phyloP scores from a whole-genome alignment of 2,797 vertebrate species.

The Chelidonichthys spinosus region DNA sequence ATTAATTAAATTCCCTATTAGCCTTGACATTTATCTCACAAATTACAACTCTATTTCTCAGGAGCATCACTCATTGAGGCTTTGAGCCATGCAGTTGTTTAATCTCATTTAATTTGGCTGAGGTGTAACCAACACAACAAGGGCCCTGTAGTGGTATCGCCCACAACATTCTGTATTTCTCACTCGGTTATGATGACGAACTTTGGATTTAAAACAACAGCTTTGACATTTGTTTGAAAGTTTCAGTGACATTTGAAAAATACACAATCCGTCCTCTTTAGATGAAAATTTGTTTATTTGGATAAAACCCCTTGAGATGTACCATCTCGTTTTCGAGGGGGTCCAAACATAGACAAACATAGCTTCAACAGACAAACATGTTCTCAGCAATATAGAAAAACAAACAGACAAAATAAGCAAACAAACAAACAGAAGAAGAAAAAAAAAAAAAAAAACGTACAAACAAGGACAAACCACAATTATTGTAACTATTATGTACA shows the following conservation, averaged over 20 bases:
- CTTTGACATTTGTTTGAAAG: neutral
- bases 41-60: slow-evolving; percentile 50
- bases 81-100: slow-evolving; percentile 49
- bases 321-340: too few species aligned
- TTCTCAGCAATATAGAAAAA: too few species aligned
- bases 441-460: too few species aligned
- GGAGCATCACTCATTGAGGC: slow-evolving; percentile 40
- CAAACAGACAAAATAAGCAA: too few species aligned
- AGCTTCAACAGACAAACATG: too few species aligned
- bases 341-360: too few species aligned
- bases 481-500: too few species aligned
- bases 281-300: too few species aligned
- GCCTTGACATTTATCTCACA: slow-evolving; percentile 57
- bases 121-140: slow-evolving; percentile 52
- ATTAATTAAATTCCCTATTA: slow-evolving; percentile 46
- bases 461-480: too few species aligned
- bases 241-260: neutral
- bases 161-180: slow-evolving; percentile 11
- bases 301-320: too few species aligned
- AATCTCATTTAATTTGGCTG: slow-evolving; percentile 43
- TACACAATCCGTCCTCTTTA: neutral
- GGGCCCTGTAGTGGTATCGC: slow-evolving; percentile 3
- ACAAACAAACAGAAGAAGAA: too few species aligned
- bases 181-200: neutral
- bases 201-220: neutral